Evolutionary conservation across 2,797 vertebrate genomes (phyloP).

Genomic region (Harpagifer antarcticus): DNA sequence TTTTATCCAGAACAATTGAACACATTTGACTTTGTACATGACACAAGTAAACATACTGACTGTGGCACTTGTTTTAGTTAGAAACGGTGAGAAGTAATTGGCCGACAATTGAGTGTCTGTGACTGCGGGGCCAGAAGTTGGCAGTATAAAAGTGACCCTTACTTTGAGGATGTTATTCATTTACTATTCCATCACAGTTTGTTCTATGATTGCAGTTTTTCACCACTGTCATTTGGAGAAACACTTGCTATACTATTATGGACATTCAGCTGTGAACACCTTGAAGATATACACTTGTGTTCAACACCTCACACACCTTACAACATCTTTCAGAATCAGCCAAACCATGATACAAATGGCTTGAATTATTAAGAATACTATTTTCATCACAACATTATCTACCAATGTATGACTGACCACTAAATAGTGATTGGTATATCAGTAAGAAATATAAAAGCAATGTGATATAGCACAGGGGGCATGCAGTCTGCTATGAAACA

Average conservation of each 20-base stretch:
- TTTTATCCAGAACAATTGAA: slow-evolving; percentile 26
- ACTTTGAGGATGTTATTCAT: slow-evolving; percentile 42
- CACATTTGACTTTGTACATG: slow-evolving; percentile 39
- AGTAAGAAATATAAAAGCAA: slow-evolving; percentile 12
- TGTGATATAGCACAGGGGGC: not conserved
- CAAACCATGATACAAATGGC: slow-evolving; percentile 22
- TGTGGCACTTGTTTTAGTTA: not conserved
- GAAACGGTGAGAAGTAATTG: not conserved
- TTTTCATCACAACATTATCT: slow-evolving; percentile 2
- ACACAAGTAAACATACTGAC: slow-evolving; percentile 29
- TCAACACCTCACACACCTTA: slow-evolving; percentile 26
- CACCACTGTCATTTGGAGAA: slow-evolving; percentile 58
- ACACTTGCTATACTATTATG: slow-evolving; percentile 51
- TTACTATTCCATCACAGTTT: slow-evolving; percentile 44
- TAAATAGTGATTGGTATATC: slow-evolving; percentile 21
- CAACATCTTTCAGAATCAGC: slow-evolving; percentile 21
- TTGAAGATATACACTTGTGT: not conserved
- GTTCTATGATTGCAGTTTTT: slow-evolving; percentile 37
- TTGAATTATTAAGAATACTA: slow-evolving; percentile 55
- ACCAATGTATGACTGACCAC: slow-evolving; percentile 10
- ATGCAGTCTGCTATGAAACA: not conserved
- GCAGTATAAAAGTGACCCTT: slow-evolving; percentile 28
- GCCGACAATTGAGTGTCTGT: not conserved
- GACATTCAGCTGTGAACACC: slow-evolving; percentile 39
- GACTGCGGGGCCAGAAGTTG: slow-evolving; percentile 10